Conservation (phyloP, 2,797 vertebrate species). For the Macropodus opercularis region DNA sequence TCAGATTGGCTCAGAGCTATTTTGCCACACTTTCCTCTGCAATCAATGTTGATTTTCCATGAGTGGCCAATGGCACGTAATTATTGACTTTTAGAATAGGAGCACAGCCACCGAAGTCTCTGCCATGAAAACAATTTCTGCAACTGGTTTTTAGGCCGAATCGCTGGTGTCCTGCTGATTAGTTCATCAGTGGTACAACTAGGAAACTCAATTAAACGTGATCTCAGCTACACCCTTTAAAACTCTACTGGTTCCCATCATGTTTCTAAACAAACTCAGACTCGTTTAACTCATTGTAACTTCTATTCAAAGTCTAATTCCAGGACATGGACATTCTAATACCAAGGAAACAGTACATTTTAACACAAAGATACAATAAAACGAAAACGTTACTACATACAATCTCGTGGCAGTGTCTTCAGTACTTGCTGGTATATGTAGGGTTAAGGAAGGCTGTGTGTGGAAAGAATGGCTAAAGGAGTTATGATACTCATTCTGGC, state of each 20-base stretch:
- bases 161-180: not conserved
- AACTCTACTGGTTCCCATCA: not conserved
- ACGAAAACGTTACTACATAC: too few relatives aligned
- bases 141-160: too few relatives aligned
- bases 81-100: slow-evolving; percentile 3
- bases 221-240: not conserved
- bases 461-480: too few relatives aligned
- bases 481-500: too few relatives aligned
- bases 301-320: too few relatives aligned
- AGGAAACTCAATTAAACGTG: not conserved
- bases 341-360: too few relatives aligned
- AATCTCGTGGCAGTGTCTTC: too few relatives aligned
- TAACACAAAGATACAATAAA: too few relatives aligned
- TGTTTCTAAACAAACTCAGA: not conserved
- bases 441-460: too few relatives aligned
- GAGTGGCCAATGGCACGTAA: slow-evolving; percentile 8
- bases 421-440: too few relatives aligned
- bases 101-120: not conserved
- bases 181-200: not conserved
- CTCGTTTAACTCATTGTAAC: too few relatives aligned
- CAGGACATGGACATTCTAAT: too few relatives aligned
- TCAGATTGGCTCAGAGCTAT: slow-evolving; percentile 26
- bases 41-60: slow-evolving; percentile 53
- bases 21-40: slow-evolving; percentile 17
- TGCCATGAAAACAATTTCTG: not conserved